Conservation (phyloP, 2,888 invertebrate species). For the Synanthedon tipuliformis region DNA sequence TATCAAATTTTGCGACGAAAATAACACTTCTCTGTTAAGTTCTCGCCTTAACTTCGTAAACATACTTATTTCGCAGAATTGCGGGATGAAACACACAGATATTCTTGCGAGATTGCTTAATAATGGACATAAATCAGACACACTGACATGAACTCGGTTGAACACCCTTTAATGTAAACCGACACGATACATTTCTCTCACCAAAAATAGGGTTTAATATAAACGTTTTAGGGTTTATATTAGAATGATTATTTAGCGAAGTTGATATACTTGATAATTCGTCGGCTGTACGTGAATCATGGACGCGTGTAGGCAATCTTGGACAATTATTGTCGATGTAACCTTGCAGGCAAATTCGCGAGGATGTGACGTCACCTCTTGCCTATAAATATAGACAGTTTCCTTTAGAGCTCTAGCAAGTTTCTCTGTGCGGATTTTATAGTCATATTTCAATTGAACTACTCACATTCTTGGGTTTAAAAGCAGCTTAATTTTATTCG, state of each 20-base stretch:
- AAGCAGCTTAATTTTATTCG: no score
- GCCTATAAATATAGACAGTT: neutral
- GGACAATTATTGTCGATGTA: constrained; percentile 39
- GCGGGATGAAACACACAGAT: constrained; percentile 9
- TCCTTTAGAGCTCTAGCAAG: neutral
- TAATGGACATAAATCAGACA: constrained; percentile 30
- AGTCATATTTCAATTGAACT: no score
- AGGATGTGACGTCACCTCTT: constrained; percentile 30
- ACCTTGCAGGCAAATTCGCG: constrained; percentile 32
- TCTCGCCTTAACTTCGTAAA: neutral
- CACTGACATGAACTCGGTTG: neutral
- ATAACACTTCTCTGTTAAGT: no score
- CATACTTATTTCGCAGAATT: constrained; percentile 1
- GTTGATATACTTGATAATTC: neutral
- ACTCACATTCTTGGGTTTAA: no score
- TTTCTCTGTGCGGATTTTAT: neutral
- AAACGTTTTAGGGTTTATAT: neutral
- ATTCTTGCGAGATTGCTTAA: constrained; percentile 15
- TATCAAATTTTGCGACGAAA: no score
- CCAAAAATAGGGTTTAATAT: neutral
- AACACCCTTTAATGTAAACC: neutral
- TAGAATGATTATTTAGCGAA: neutral
- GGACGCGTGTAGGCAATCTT: constrained; percentile 42
- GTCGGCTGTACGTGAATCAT: constrained; percentile 26
- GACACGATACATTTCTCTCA: neutral